phyloP scores from a whole-genome alignment of 2,113 vertebrate genomes.

The Stegastes partitus region DNA sequence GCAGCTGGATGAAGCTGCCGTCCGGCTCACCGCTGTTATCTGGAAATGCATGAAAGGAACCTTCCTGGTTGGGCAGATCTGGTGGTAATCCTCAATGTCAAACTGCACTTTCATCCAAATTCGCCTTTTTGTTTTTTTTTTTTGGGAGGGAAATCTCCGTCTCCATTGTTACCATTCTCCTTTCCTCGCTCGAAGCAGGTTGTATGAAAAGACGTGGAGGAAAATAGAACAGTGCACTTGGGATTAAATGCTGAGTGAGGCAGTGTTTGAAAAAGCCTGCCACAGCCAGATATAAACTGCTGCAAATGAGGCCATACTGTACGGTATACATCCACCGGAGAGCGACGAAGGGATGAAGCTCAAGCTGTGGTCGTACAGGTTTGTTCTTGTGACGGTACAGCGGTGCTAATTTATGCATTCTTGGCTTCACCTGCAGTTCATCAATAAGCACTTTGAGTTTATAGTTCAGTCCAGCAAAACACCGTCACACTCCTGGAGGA shows the following conservation, averaged over 20 bases:
- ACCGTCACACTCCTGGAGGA: conserved; percentile 10
- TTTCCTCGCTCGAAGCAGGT: conserved; percentile 50
- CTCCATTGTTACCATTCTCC: conserved; percentile 26
- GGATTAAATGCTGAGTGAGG: conserved; percentile 73
- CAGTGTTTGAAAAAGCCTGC: conserved; percentile 61
- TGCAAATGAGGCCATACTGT: conserved; percentile 72
- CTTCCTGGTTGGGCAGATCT: conserved; percentile 19
- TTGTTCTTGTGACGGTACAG: background rate
- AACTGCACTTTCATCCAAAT: conserved; percentile 23
- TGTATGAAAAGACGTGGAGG: conserved; percentile 46
- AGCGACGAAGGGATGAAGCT: conserved; percentile 26
- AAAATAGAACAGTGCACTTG: conserved; percentile 77
- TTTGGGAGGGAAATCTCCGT: conserved; percentile 11
- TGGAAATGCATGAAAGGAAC: conserved; percentile 62
- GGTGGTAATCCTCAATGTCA: conserved; percentile 35
- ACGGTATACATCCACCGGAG: conserved; percentile 33
- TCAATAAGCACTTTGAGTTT: conserved; percentile 43
- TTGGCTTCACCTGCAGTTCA: conserved; percentile 40
- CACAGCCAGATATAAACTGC: conserved; percentile 67
- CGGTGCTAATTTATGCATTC: conserved; percentile 39
- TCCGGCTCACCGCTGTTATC: conserved; percentile 51
- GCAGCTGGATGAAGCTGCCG: conserved; percentile 19
- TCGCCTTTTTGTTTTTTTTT: background rate
- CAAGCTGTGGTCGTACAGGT: conserved; percentile 16
- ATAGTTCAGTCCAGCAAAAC: conserved; percentile 54